Evolutionary conservation across 2,797 vertebrate genomes (phyloP), one percentile per base, ranked within the genome.

Genomic region (Catamblyrhynchus diadema): DNA sequence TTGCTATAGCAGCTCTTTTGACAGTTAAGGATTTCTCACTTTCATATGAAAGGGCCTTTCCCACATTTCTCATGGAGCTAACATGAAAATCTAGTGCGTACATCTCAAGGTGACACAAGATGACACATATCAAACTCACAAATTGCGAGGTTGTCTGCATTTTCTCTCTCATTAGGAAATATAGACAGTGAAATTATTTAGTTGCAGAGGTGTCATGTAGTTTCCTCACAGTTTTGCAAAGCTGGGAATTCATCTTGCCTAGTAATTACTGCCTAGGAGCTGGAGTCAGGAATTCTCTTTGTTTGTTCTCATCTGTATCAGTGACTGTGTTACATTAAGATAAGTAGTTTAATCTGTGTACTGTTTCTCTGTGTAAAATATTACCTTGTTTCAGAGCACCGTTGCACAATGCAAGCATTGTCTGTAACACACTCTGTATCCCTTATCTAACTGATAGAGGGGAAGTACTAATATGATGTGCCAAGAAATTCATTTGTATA

Each of bases 331-430:
- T 93, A 85, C 44, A 65, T 35, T 64, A 79, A 91, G 85, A 91
- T 93, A 94, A 95, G 81, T 73, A 79, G 33, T 84, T 92, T 93
- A 92, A 88, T 88, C 59, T 90, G 47, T 54, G 73, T 42, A 54
- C 14, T 59, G 28, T n/a, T 88, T 42, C 85, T 61, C 14, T 3
- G 4, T 60, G n/a, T 86, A 85, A 94, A 93, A 79, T 89, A 92
- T 72, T 75, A 57, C 54, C 33, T 62, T 86, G 56, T 84, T 88
- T 77, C 74, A 64, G 32, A 77, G 35, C 45, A 84, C 2, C 10
- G 0, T 32, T 71, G 35, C 22, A 61, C 25, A 59, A 54, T 9
- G 8, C 71, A 79, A 86, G 15, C 21, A 35, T n/a, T 79, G 35
- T 44, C 35, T 86, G 28, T 39, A 66, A 39, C 30, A 62, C 25